phyloP scores from a whole-genome alignment of 37 sponge, comb jelly and placozoan species.

The Beroe forskalii region DNA sequence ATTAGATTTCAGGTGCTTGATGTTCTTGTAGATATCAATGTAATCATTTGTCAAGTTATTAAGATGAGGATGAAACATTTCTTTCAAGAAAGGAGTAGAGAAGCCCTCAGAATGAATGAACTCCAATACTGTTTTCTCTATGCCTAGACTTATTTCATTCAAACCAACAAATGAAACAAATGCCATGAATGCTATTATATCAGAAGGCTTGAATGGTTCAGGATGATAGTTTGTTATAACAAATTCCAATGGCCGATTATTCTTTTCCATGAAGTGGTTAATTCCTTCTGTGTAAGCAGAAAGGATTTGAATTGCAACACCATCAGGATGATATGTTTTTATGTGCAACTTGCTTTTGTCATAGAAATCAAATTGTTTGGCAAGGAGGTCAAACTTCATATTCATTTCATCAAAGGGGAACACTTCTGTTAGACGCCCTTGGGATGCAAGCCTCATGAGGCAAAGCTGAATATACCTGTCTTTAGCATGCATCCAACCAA shows the following conservation, averaged over 20 bases:
- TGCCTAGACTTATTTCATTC: conserved; percentile 10
- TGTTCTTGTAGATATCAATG: background rate
- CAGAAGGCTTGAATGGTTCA: background rate
- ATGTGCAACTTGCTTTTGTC: background rate
- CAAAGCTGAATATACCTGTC: conserved; percentile 58
- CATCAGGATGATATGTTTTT: background rate
- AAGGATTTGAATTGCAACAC: background rate
- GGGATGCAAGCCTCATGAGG: conserved; percentile 42
- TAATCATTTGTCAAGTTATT: conserved; percentile 3
- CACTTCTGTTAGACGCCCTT: conserved; percentile 15
- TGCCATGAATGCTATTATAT: conserved; percentile 17
- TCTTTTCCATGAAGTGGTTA: background rate
- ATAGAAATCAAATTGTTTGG: conserved; percentile 42
- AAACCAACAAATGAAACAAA: conserved; percentile 60
- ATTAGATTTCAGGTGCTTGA: conserved; percentile 51
- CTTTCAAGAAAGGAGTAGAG: background rate
- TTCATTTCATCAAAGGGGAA: conserved; percentile 49
- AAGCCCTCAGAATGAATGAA: background rate
- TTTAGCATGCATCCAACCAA: conserved; percentile 56
- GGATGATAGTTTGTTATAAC: conserved; percentile 31
- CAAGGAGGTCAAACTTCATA: background rate
- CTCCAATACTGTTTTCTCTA: conserved; percentile 13
- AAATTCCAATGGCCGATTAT: conserved; percentile 43
- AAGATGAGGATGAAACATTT: conserved; percentile 26
- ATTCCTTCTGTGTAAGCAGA: conserved; percentile 1